A percentile compares a stretch with the other conserved stretches of the same genome.
phyloP scores from a whole-genome alignment of 2,113 vertebrate species.

The Misgurnus anguillicaudatus region DNA sequence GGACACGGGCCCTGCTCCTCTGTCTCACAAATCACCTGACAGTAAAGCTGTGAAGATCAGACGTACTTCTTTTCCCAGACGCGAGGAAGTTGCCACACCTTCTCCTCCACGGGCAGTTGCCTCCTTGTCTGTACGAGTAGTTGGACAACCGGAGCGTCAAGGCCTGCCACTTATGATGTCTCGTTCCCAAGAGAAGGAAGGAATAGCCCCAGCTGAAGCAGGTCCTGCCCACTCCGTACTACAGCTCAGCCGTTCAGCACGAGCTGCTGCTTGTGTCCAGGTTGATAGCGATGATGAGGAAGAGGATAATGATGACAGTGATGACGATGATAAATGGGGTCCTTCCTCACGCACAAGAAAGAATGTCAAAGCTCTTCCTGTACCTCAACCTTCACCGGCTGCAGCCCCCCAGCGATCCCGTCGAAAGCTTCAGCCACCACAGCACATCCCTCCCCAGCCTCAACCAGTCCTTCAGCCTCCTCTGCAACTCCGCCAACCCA shows the following conservation, averaged over 20 bases:
- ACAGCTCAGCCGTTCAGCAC: slow-evolving; percentile 69
- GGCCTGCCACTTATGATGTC: slow-evolving; percentile 64
- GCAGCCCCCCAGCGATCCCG: slow-evolving; percentile 64
- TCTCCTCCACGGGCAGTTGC: slow-evolving; percentile 76
- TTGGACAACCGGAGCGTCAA: slow-evolving; percentile 72
- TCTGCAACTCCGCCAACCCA: slow-evolving; percentile 76
- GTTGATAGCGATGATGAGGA: slow-evolving; percentile 70
- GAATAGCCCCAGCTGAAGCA: slow-evolving; percentile 61
- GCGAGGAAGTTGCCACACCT: slow-evolving; percentile 68
- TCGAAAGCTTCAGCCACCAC: slow-evolving; percentile 76
- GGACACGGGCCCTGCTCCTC: slow-evolving; percentile 47
- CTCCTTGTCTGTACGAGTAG: slow-evolving; percentile 76
- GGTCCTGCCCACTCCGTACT: slow-evolving; percentile 65
- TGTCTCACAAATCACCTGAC: slow-evolving; percentile 60
- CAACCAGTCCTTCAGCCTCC: slow-evolving; percentile 70
- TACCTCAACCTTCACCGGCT: slow-evolving; percentile 57
- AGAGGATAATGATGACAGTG: slow-evolving; percentile 65
- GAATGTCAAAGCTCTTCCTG: slow-evolving; percentile 51
- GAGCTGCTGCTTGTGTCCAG: slow-evolving; percentile 41
- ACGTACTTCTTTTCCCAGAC: slow-evolving; percentile 59
- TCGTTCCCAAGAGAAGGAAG: slow-evolving; percentile 69
- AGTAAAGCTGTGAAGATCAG: slow-evolving; percentile 68
- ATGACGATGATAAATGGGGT: slow-evolving; percentile 73
- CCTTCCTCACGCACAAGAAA: slow-evolving; percentile 54
- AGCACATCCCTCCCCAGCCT: slow-evolving; percentile 76